Percentiles rank a stretch among this genome's conserved stretches.
Conservation (phyloP, 2,797 vertebrate species). For the Lophius americanus region DNA sequence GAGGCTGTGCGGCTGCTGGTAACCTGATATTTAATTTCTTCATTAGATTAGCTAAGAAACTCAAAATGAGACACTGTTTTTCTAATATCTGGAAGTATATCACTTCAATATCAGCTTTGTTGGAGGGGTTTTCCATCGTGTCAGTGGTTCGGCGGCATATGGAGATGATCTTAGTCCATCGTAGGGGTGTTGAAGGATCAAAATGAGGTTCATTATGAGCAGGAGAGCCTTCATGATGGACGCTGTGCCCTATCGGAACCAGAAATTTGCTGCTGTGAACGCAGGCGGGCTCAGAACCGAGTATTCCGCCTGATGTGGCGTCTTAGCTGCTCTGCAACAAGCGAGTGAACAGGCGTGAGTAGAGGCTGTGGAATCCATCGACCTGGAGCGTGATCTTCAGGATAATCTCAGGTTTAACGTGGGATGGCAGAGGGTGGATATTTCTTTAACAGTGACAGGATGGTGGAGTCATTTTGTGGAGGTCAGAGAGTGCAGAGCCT, state of each 20-base stretch:
- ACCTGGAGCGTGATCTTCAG: neutral
- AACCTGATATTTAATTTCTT: conserved; percentile 56
- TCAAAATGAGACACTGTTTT: conserved; percentile 58
- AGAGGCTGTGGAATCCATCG: conserved; percentile 59
- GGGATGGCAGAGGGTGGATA: conserved; percentile 49
- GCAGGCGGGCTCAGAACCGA: neutral
- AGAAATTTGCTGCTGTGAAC: conserved; percentile 10
- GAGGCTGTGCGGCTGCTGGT: conserved; percentile 46
- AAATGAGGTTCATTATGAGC: conserved; percentile 36
- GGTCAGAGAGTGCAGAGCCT: conserved; percentile 20
- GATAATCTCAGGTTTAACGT: conserved; percentile 42
- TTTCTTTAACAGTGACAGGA: conserved; percentile 46
- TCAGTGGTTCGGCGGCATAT: conserved; percentile 33
- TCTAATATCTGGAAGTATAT: conserved; percentile 56
- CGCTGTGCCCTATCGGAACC: conserved; percentile 12
- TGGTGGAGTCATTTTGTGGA: conserved; percentile 12
- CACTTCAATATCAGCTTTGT: conserved; percentile 60
- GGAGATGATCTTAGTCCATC: conserved; percentile 33
- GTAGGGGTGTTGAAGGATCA: conserved; percentile 24
- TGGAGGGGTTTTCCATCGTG: conserved; percentile 35
- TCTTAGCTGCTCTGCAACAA: conserved; percentile 29
- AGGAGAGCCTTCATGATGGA: conserved; percentile 36
- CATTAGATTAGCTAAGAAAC: conserved; percentile 70
- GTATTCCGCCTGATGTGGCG: conserved; percentile 35
- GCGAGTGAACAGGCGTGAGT: conserved; percentile 43